Percentiles rank a stretch among this genome's conserved stretches.
phyloP scores from a whole-genome alignment of 2,888 invertebrate species.

The Stenolophus ochropezus region DNA sequence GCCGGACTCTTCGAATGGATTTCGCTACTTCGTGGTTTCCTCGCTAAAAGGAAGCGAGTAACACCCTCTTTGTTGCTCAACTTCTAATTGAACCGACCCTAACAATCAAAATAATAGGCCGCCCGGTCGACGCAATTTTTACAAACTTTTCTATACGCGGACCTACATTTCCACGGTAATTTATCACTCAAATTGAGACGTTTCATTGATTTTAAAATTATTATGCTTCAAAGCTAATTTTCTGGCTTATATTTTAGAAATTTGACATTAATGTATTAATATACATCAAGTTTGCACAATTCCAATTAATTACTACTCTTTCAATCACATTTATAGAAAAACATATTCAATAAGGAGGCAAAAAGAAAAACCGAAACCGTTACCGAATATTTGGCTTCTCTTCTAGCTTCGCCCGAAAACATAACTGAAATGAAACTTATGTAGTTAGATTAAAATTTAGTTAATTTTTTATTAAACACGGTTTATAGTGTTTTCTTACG shows the following conservation, averaged over 20 bases:
- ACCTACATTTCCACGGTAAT: background rate
- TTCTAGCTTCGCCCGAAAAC: no score
- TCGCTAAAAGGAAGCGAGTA: conserved; percentile 14
- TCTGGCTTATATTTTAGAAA: background rate
- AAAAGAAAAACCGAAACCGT: no score
- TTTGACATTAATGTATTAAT: background rate
- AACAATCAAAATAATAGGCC: conserved; percentile 29
- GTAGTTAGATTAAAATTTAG: no score
- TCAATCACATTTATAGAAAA: no score
- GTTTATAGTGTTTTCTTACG: no score
- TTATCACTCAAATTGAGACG: background rate
- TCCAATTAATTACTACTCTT: no score
- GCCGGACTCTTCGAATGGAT: conserved; percentile 6
- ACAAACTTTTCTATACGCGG: background rate
- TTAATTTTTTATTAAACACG: no score
- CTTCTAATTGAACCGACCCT: conserved; percentile 18
- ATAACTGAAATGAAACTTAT: no score
- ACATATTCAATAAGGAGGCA: no score
- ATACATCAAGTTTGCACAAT: no score
- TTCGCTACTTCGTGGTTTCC: conserved; percentile 12
- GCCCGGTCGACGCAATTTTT: background rate
- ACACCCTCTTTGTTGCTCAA: conserved; percentile 2
- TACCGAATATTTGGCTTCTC: no score
- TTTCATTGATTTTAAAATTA: background rate
- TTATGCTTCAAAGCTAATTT: background rate